Evolutionary conservation across 2,888 invertebrate genomes (phyloP), one percentile per base, ranked within the genome.

Genomic region (Apoderus coryli): DNA sequence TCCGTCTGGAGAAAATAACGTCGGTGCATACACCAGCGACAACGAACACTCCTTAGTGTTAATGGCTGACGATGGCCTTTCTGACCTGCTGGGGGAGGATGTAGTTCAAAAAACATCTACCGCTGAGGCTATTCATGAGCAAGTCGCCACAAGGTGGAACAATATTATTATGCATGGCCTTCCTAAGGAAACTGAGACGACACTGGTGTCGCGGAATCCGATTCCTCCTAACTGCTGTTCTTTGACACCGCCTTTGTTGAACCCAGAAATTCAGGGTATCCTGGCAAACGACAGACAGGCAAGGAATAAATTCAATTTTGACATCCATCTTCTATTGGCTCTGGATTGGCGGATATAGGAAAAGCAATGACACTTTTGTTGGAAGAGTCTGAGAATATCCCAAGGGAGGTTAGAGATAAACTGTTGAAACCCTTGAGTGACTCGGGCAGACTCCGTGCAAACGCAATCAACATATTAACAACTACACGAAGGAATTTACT

Each of bases 41-140:
- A n/a, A n/a, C n/a, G n/a, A n/a, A n/a, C n/a, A n/a, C 19, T 19
- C 19, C 19, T 19, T 19, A 19, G 19, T 19, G 19, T n/a, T 7
- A n/a, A n/a, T 7, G 19, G 19, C 6, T n/a, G n/a, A 7, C 19
- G 19, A 19, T n/a, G 19, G n/a, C 19, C 19, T 19, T 6, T 6
- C 7, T 7, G 19, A 19, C 6, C 6, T 19, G 7, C 19, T 19
- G n/a, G 6, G 19, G 6, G 19, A 19, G 7, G 19, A 19, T 7
- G 6, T 19, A n/a, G 7, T n/a, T 7, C 6, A 19, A 7, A 6
- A 19, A 19, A 19, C n/a, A 7, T n/a, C n/a, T n/a, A 6, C 19
- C n/a, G n/a, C n/a, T 6, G 19, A n/a, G n/a, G n/a, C 6, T 6
- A 6, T 19, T n/a, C 19, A 19, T n/a, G 19, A 19, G 19, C 7